A percentile compares a stretch with the other conserved stretches of the same genome.
Conservation (phyloP, 2,113 vertebrate species). For the Pluvialis apricaria region DNA sequence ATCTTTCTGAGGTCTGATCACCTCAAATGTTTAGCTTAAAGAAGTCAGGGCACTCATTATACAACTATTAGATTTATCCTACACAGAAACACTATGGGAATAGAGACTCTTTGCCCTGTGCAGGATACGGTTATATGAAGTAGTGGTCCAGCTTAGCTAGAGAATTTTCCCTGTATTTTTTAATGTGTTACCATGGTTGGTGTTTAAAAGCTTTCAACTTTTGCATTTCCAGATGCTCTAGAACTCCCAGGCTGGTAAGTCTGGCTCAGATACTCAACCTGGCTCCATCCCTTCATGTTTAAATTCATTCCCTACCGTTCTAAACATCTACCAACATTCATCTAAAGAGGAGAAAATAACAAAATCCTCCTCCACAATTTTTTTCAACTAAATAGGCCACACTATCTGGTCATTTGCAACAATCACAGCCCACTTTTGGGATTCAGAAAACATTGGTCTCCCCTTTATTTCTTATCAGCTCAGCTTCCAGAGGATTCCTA, state of each 20-base stretch:
- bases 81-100: not conserved
- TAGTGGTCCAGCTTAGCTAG: not conserved
- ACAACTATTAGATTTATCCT: not conserved
- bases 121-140: not conserved
- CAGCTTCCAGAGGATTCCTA: not conserved
- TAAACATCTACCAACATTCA: not conserved
- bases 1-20: not conserved
- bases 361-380: not conserved
- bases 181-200: not conserved
- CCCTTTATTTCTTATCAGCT: not conserved
- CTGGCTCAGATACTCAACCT: not conserved
- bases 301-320: not conserved
- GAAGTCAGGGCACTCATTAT: not conserved
- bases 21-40: not conserved
- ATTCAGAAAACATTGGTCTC: not conserved
- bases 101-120: not conserved
- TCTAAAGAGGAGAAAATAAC: not conserved
- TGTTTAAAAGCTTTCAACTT: not conserved
- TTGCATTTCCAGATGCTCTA: not conserved
- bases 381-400: not conserved
- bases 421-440: not conserved
- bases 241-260: not conserved
- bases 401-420: not conserved
- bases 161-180: not conserved
- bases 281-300: not conserved